These are phyloP conservation scores for Naso thynnoides DNA, from an alignment of 2,797 vertebrate species.

Conservation along the genomic window DNA sequence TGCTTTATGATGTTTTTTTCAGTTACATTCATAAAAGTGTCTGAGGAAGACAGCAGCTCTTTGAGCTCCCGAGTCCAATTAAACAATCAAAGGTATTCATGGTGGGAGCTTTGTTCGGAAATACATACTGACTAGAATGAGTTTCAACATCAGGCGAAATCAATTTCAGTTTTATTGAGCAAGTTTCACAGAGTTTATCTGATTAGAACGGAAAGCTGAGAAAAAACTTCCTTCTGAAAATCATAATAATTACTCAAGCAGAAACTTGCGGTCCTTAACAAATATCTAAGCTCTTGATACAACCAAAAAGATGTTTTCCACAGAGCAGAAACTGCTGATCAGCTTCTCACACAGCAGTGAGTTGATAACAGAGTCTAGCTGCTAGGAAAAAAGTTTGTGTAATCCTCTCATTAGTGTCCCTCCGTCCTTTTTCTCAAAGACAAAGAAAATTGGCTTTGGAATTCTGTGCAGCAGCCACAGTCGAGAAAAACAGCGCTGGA, in stretches of 20 bases:
- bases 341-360: slow-evolving; percentile 22
- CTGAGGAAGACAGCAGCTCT: slow-evolving; percentile 7
- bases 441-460: slow-evolving; percentile 52
- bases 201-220: background rate
- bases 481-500: slow-evolving; percentile 22
- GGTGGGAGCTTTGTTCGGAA: background rate
- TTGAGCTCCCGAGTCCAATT: slow-evolving; percentile 15
- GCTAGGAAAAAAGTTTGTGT: slow-evolving; percentile 30
- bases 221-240: slow-evolving; percentile 26
- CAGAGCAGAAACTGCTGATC: slow-evolving; percentile 38
- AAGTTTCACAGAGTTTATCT: slow-evolving; percentile 27
- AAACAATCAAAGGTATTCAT: slow-evolving; percentile 28
- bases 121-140: background rate
- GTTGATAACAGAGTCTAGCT: slow-evolving; percentile 5
- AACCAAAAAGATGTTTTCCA: slow-evolving; percentile 9
- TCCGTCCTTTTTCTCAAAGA: slow-evolving; percentile 54
- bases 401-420: slow-evolving; percentile 52
- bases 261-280: slow-evolving; percentile 40
- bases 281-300: slow-evolving; percentile 25
- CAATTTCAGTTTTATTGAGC: background rate
- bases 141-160: slow-evolving; percentile 19
- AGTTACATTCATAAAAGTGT: slow-evolving; percentile 31
- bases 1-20: slow-evolving; percentile 38
- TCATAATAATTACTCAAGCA: slow-evolving; percentile 24
- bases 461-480: slow-evolving; percentile 32